Evolutionary conservation across 2,797 vertebrate genomes (phyloP), one percentile per base, ranked within the genome.

Genomic region (Onychomys leucogaster): DNA sequence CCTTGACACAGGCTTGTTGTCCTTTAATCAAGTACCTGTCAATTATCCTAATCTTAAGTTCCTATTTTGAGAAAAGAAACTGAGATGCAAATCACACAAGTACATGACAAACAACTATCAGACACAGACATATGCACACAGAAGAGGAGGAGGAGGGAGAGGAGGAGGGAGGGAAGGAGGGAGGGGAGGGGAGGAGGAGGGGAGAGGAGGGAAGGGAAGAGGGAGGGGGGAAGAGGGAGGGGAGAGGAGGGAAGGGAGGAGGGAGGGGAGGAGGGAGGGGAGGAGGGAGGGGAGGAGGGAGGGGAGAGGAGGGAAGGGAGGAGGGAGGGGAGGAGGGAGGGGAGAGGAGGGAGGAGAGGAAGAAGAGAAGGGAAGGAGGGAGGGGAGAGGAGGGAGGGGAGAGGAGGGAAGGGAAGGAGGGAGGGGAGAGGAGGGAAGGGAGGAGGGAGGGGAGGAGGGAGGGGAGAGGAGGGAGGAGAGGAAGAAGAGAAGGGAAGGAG

Each of bases 61-160:
- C 91, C 14, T 29, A 55, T 80, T 91, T 95, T 86, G 19, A 91
- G 90, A 82, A 71, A 85, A 21, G 14, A 65, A 61, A 4, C 19
- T 32, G 16, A 96, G 89, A 89, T 37, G 55, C n/a, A 89, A 91
- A 52, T 76, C 41, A n/a, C 59, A 90, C 6, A 55, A 88, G 29
- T n/a, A 23, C 8, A 43, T 27, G 41, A 95, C 69, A 89, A 91
- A 80, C 69, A 88, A 76, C 29, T 43, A 73, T 9, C 55, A 91
- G 41, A 85, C 41, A 85, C 32, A 59, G 46, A 75, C 41, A 37
- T 57, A 57, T 5, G 17, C 43, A 90, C 46, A 69, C 3, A 69
- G 1, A 29, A 65, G 0, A 17, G 65, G 77, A 11, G 14, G 25
- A 80, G 29, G 34, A 19, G 12, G 65, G 29, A 34, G 8, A 29